A percentile compares a stretch with the other conserved stretches of the same genome.
These are phyloP conservation scores for Myotis yumanensis DNA, from an alignment of 2,113 vertebrate genomes.

Conservation along the genomic window DNA sequence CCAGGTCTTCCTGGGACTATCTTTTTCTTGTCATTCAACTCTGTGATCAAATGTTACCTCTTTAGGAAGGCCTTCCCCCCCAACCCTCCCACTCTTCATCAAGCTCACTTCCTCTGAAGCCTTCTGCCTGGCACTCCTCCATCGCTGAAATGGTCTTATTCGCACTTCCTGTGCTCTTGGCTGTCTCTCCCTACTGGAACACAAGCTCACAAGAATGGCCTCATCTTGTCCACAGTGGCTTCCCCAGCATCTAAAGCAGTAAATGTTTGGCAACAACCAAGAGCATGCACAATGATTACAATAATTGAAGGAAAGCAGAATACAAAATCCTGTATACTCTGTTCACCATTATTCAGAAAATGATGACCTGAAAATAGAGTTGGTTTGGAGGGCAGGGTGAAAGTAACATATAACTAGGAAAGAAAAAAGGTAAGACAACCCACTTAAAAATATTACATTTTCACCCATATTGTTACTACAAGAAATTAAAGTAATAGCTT, in stretches of 20 bases:
- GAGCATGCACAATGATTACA: not conserved
- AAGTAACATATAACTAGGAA: not conserved
- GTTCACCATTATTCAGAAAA: not conserved
- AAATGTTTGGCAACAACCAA: not conserved
- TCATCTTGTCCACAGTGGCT: not conserved
- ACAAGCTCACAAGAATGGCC: not conserved
- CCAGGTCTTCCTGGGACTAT: not conserved
- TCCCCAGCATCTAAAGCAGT: not conserved
- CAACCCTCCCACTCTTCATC: not conserved
- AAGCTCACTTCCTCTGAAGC: not conserved
- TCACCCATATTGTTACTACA: not conserved
- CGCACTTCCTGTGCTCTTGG: not conserved
- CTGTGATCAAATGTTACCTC: not conserved
- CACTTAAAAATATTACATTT: not conserved
- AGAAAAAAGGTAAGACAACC: not conserved
- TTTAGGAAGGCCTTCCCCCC: not conserved
- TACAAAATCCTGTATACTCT: not conserved
- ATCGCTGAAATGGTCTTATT: not conserved
- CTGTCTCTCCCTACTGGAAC: not conserved
- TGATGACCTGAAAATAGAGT: not conserved
- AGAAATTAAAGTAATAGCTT: not conserved
- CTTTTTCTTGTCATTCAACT: not conserved
- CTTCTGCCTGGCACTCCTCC: fast-evolving
- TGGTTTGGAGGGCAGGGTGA: not conserved
- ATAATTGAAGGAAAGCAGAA: not conserved